These are phyloP conservation scores for Erpobdella octoculata DNA, from an alignment of 2,888 invertebrate genomes.

Conservation along the genomic window DNA sequence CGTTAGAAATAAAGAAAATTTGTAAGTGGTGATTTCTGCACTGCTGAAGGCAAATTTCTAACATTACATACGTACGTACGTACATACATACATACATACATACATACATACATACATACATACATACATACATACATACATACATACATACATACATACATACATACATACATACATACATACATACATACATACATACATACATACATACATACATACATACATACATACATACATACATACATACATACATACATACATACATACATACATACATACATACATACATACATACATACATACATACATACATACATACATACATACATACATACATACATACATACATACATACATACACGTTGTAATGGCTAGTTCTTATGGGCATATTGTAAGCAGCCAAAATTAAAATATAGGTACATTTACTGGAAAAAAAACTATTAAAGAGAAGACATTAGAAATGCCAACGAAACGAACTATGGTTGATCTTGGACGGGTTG, in stretches of 20 bases:
- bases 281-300: slow-evolving; percentile 15
- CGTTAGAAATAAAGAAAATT: too few relatives aligned
- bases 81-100: not conserved
- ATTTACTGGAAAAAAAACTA: too few relatives aligned
- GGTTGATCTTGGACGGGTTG: too few relatives aligned
- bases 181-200: not conserved
- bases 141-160: not conserved
- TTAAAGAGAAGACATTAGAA: too few relatives aligned
- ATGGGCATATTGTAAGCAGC: too few relatives aligned
- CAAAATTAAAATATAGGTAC: too few relatives aligned
- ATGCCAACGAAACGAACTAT: too few relatives aligned
- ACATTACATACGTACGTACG: not conserved
- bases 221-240: slow-evolving; percentile 24
- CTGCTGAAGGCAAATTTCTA: too few relatives aligned
- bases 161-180: not conserved
- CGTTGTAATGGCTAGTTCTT: too few relatives aligned
- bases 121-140: not conserved
- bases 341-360: slow-evolving; percentile 26
- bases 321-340: slow-evolving; percentile 28
- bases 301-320: slow-evolving; percentile 27
- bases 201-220: slow-evolving; percentile 15
- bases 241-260: not conserved
- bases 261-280: slow-evolving; percentile 2
- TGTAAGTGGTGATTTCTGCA: too few relatives aligned
- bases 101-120: not conserved